Conservation (phyloP, 2,888 invertebrate genomes). For the Perizoma affinitatum region DNA sequence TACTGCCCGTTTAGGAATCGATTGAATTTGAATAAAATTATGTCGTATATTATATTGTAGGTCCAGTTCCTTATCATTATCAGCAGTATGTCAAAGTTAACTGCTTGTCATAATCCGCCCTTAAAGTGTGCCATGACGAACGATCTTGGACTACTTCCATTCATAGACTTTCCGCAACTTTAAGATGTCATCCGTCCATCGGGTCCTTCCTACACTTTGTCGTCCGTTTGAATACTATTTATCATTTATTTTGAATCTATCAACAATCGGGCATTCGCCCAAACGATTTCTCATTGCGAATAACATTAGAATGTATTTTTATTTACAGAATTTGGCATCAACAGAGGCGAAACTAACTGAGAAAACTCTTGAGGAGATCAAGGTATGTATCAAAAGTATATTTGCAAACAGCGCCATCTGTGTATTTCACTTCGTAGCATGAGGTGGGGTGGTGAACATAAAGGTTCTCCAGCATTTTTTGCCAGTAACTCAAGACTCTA, state of each 20-base stretch:
- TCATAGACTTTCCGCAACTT: too few species aligned
- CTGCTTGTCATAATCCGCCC: too few species aligned
- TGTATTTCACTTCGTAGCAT: background rate
- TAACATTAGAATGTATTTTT: conserved; percentile 34
- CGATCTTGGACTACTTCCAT: too few species aligned
- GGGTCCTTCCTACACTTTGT: too few species aligned
- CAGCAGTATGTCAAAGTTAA: too few species aligned
- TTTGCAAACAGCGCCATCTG: conserved; percentile 51
- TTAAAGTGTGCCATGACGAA: too few species aligned
- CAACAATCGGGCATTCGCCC: background rate
- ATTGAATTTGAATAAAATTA: background rate
- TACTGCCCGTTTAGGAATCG: background rate
- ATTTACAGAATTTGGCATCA: conserved; percentile 68
- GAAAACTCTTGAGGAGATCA: conserved; percentile 77
- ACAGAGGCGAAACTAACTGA: conserved; percentile 70
- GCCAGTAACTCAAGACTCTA: too few species aligned
- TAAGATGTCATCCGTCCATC: too few species aligned
- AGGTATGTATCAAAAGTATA: conserved; percentile 51
- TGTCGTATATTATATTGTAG: background rate
- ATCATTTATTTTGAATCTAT: too few species aligned
- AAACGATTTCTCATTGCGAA: background rate
- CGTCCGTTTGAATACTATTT: too few species aligned
- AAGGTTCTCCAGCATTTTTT: too few species aligned
- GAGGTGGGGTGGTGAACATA: too few species aligned
- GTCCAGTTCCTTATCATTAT: background rate